These are phyloP conservation scores for Carassius gibelio DNA, from an alignment of 2,113 vertebrate species.

Conservation along the genomic window DNA sequence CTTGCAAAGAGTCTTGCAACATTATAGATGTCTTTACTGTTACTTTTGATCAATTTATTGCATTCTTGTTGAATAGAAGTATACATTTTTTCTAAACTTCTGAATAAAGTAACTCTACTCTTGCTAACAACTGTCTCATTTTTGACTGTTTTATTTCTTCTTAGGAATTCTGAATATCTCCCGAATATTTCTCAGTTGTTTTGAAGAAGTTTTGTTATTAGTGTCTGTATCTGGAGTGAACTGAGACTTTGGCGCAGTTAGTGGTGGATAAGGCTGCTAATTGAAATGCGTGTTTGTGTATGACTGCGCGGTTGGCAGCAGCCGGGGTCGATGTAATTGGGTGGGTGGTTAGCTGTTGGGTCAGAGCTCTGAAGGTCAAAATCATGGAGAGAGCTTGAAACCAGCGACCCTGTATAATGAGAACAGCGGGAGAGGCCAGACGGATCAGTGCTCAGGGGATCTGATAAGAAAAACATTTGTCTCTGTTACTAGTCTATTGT, in stretches of 20 bases:
- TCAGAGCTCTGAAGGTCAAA: slow-evolving; percentile 25
- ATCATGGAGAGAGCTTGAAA: slow-evolving; percentile 24
- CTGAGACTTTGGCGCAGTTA: neutral
- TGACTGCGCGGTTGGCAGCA: neutral
- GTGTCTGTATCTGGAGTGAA: neutral
- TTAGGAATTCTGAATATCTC: too few relatives aligned
- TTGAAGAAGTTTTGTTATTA: neutral
- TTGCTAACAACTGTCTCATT: neutral
- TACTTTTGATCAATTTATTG: neutral
- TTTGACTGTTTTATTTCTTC: neutral
- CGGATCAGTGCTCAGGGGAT: neutral
- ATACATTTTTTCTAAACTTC: neutral
- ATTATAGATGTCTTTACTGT: neutral
- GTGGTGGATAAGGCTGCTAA: slow-evolving; percentile 12
- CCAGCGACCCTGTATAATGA: slow-evolving; percentile 40
- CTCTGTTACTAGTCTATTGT: slow-evolving; percentile 4
- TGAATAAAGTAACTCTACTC: neutral
- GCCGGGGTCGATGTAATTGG: slow-evolving; percentile 22
- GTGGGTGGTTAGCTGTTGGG: slow-evolving; percentile 19
- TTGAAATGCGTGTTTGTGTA: slow-evolving; percentile 22
- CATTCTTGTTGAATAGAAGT: neutral
- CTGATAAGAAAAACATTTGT: slow-evolving; percentile 43
- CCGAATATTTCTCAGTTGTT: too few relatives aligned
- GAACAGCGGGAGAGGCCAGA: slow-evolving; percentile 26
- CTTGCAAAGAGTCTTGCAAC: neutral